Percentiles rank a stretch among this genome's conserved stretches.
Conservation (phyloP, 2,797 vertebrate species). For the Bovichtus variegatus region DNA sequence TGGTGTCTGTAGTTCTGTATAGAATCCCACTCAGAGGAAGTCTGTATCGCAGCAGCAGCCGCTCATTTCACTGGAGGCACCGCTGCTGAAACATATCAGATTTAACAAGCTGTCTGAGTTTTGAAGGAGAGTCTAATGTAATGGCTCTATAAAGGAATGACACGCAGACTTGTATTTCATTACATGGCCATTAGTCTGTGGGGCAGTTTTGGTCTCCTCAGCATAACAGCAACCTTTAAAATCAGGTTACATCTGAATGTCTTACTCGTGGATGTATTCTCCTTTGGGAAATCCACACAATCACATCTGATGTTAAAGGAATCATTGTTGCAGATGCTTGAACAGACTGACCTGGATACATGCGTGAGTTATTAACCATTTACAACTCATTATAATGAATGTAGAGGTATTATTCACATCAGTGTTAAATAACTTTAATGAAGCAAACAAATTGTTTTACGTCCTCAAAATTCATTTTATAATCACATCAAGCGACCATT, state of each 20-base stretch:
- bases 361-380: background rate
- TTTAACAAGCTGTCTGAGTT: constrained; percentile 67
- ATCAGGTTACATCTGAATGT: constrained; percentile 40
- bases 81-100: constrained; percentile 54
- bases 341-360: background rate
- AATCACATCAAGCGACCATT: background rate
- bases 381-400: background rate
- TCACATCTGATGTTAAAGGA: background rate
- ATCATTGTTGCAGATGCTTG: background rate
- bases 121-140: constrained; percentile 57
- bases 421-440: background rate
- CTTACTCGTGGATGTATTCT: background rate
- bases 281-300: constrained; percentile 7
- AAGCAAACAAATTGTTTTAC: background rate
- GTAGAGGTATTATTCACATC: background rate
- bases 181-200: constrained; percentile 52
- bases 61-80: constrained; percentile 43
- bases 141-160: constrained; percentile 46
- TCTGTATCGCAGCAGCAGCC: constrained; percentile 14
- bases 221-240: constrained; percentile 45
- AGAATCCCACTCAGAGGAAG: constrained; percentile 13
- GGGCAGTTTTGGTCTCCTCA: constrained; percentile 26
- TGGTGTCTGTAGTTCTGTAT: constrained; percentile 12
- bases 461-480: background rate
- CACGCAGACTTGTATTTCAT: constrained; percentile 65